Evolutionary conservation across 2,113 vertebrate genomes (phyloP).

Genomic region (Paralichthys olivaceus): DNA sequence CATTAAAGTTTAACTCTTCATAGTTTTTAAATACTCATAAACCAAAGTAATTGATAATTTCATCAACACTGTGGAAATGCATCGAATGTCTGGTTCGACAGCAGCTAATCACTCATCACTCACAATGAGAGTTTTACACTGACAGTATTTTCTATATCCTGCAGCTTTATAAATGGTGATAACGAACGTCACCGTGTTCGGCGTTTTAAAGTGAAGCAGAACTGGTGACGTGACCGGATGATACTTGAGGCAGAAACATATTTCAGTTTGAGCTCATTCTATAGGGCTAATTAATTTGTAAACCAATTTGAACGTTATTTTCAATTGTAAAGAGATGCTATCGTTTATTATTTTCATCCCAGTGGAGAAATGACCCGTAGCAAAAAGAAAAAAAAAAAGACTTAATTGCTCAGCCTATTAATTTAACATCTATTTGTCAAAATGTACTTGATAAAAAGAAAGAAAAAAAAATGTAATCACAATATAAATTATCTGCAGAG

Average conservation of each 20-base stretch:
- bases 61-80: neutral
- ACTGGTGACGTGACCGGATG: neutral
- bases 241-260: neutral
- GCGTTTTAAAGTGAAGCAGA: neutral
- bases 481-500: constrained; percentile 55
- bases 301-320: constrained; percentile 53
- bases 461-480: constrained; percentile 39
- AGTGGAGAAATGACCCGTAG: constrained; percentile 36
- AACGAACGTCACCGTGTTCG: too few species aligned
- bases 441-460: constrained; percentile 44
- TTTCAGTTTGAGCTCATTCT: neutral
- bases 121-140: too few species aligned
- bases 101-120: too few species aligned
- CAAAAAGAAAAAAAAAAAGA: neutral
- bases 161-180: too few species aligned
- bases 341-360: constrained; percentile 30
- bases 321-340: constrained; percentile 29
- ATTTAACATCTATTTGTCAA: constrained; percentile 59
- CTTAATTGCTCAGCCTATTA: constrained; percentile 45
- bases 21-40: too few species aligned
- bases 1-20: too few species aligned
- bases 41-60: too few species aligned
- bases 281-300: constrained; percentile 47
- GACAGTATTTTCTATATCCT: too few species aligned
- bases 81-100: neutral